These are phyloP conservation scores for Ciona savignyi DNA, from an alignment of 23 tunicate species.

Conservation along the genomic window DNA sequence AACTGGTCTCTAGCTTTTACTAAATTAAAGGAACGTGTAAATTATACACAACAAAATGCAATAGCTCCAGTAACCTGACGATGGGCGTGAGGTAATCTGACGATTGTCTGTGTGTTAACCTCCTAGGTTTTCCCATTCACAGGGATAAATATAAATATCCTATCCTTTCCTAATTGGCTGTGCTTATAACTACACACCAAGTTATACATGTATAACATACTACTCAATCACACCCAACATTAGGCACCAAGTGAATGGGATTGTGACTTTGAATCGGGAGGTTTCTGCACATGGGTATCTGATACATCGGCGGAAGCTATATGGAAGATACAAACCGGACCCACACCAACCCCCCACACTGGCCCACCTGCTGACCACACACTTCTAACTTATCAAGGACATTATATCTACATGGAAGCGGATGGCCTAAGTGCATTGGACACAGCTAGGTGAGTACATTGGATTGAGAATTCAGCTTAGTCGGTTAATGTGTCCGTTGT, in stretches of 20 bases:
- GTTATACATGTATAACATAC: not conserved
- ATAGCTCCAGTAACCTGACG: no score
- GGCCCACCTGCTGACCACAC: conserved; percentile 94
- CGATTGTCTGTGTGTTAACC: no score
- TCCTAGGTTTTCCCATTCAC: no score
- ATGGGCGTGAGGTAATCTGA: no score
- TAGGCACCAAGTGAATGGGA: conserved; percentile 90
- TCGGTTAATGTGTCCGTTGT: no score
- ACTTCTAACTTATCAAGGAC: conserved; percentile 27
- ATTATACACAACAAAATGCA: no score
- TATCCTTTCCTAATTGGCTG: no score
- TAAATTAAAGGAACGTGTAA: no score
- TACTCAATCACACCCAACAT: not conserved
- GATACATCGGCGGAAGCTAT: conserved; percentile 1
- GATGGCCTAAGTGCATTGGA: conserved; percentile 16
- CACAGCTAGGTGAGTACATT: conserved; percentile 40
- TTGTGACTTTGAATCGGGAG: conserved; percentile 57
- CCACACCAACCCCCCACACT: conserved; percentile 59
- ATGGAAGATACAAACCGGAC: conserved; percentile 40
- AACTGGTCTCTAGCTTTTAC: no score
- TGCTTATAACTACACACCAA: not conserved
- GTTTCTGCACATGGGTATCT: conserved; percentile 57
- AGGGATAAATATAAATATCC: no score
- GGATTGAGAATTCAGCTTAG: no score
- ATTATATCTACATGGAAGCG: conserved; percentile 62